phyloP scores from a whole-genome alignment of 2,113 vertebrate genomes.

The Solenodon paradoxus region DNA sequence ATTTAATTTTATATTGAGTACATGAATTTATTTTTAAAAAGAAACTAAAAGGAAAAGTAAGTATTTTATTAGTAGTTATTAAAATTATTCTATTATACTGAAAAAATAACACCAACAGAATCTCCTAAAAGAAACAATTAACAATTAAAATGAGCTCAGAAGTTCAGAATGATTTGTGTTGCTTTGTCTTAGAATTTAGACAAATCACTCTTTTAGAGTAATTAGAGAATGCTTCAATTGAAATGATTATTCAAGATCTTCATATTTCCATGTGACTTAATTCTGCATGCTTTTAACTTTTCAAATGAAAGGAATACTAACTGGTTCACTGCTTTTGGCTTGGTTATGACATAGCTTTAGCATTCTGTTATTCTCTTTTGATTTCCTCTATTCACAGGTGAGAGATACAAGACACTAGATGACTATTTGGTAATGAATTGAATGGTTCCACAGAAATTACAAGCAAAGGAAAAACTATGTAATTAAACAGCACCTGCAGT shows the following conservation, averaged over 20 bases:
- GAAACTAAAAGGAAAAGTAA: slow-evolving; percentile 15
- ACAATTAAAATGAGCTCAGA: slow-evolving; percentile 1
- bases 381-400: background rate
- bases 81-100: background rate
- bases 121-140: slow-evolving; percentile 26
- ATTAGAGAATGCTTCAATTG: background rate
- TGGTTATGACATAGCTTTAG: background rate
- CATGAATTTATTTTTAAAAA: background rate
- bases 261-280: background rate
- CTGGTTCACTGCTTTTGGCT: background rate
- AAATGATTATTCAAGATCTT: background rate
- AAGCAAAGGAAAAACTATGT: background rate
- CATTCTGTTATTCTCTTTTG: background rate
- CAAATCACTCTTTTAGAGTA: background rate
- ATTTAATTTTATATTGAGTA: background rate
- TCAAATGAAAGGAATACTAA: background rate
- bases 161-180: background rate
- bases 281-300: background rate
- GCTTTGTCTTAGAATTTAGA: background rate
- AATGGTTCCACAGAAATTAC: background rate
- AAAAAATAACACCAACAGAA: background rate
- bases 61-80: background rate
- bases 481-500: slow-evolving; percentile 17
- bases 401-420: background rate
- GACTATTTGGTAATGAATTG: background rate